Percentiles rank a stretch among this genome's conserved stretches.
phyloP scores from a whole-genome alignment of 2,113 vertebrate genomes.

The Pycnonotus jocosus region DNA sequence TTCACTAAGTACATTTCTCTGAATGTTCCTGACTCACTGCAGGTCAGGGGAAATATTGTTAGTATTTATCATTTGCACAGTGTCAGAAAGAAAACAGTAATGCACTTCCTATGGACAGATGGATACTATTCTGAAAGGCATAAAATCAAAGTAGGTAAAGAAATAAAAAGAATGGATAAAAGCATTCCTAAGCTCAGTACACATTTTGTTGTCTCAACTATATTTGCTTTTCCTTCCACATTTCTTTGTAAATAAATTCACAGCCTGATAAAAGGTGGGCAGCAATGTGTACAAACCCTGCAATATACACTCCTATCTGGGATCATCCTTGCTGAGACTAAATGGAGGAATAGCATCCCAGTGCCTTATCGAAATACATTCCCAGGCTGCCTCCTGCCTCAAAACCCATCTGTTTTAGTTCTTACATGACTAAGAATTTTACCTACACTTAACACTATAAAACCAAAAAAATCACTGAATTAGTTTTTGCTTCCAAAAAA shows the following conservation, averaged over 20 bases:
- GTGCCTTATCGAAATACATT: neutral
- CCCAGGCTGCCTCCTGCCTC: neutral
- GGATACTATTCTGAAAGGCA: neutral
- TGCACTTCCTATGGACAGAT: neutral
- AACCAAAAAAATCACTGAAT: neutral
- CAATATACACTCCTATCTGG: neutral
- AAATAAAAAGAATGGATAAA: neutral
- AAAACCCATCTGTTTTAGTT: neutral
- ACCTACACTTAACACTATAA: neutral
- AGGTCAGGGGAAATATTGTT: neutral
- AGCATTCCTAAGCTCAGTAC: neutral
- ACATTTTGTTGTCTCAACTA: neutral
- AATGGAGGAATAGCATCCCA: neutral
- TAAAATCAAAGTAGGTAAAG: slow-evolving; percentile 11
- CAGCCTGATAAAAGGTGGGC: neutral
- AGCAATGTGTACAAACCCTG: neutral
- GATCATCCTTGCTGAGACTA: neutral
- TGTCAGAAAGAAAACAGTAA: neutral
- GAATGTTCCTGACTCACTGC: neutral
- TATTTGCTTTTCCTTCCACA: neutral
- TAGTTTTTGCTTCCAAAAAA: neutral
- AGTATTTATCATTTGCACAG: neutral
- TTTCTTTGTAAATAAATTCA: neutral
- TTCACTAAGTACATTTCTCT: neutral
- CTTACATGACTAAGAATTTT: neutral